phyloP scores from a whole-genome alignment of 2,888 invertebrate species.

The Drosophila ezoana region DNA sequence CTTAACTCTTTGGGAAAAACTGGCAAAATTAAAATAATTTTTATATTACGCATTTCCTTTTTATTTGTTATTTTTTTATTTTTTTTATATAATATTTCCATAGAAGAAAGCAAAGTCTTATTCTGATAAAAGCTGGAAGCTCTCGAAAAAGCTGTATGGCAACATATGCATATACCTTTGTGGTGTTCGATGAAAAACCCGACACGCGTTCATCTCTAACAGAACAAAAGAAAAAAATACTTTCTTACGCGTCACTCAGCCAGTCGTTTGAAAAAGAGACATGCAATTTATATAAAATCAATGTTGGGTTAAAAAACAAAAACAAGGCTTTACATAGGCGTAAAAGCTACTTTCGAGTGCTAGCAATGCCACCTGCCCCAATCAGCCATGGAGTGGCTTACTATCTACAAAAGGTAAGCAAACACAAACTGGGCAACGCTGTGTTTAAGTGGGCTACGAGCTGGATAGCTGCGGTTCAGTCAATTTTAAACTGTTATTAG shows the following conservation, averaged over 20 bases:
- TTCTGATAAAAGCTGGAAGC: too few species aligned
- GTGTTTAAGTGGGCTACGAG: conserved; percentile 23
- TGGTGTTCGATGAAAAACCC: too few species aligned
- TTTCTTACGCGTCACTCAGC: conserved; percentile 29
- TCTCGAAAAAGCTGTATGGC: too few species aligned
- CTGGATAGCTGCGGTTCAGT: conserved; percentile 12
- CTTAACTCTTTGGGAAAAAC: too few species aligned
- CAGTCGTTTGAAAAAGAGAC: conserved; percentile 12
- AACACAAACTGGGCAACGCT: conserved; percentile 36
- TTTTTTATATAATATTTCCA: too few species aligned
- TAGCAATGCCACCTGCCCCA: conserved; percentile 18
- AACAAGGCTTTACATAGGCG: conserved; percentile 14
- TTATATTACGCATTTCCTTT: too few species aligned
- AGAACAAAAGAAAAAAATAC: conserved; percentile 14
- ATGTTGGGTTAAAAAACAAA: conserved; percentile 41
- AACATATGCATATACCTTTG: too few species aligned
- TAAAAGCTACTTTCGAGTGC: conserved; percentile 2
- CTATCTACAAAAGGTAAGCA: conserved; percentile 18
- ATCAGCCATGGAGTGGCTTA: neutral
- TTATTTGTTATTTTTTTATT: too few species aligned
- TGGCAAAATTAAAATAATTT: too few species aligned
- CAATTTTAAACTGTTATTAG: conserved; percentile 42
- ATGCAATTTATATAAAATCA: conserved; percentile 59
- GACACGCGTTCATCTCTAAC: too few species aligned
- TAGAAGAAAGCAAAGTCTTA: too few species aligned